A percentile compares a stretch with the other conserved stretches of the same genome.
These are phyloP conservation scores for Catocala fraxini DNA, from an alignment of 2,888 invertebrate genomes.

Conservation along the genomic window DNA sequence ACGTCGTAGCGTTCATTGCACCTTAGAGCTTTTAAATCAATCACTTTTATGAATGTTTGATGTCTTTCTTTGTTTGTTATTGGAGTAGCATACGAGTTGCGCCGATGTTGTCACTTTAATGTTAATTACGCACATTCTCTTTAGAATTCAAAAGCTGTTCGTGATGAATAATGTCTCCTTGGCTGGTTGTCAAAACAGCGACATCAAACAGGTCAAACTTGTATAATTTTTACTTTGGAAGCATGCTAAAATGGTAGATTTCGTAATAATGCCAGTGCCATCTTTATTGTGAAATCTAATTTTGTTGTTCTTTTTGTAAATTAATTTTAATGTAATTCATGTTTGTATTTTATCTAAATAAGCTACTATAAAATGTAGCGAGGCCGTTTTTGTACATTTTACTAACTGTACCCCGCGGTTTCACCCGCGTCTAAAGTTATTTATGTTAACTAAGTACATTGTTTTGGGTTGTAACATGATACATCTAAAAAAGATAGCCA, in stretches of 20 bases:
- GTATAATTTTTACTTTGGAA: conserved; percentile 6
- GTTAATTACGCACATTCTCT: conserved; percentile 12
- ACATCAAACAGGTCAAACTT: conserved; percentile 20
- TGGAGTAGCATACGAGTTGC: conserved; percentile 13
- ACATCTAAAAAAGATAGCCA: too few relatives aligned
- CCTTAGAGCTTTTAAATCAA: conserved; percentile 42
- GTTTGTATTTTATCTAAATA: too few relatives aligned
- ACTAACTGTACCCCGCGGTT: too few relatives aligned
- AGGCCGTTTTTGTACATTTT: too few relatives aligned
- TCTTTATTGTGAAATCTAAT: not conserved
- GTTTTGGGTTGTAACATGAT: too few relatives aligned
- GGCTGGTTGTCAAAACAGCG: conserved; percentile 40
- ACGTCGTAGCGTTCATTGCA: conserved; percentile 52
- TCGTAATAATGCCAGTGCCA: not conserved
- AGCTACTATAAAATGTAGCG: too few relatives aligned
- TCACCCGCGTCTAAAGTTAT: too few relatives aligned
- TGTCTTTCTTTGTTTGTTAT: conserved; percentile 20
- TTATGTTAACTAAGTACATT: too few relatives aligned
- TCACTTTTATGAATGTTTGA: conserved; percentile 18
- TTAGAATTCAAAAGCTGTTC: conserved; percentile 27
- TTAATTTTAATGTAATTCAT: too few relatives aligned
- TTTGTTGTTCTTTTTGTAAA: not conserved
- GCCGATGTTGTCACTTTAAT: conserved; percentile 23
- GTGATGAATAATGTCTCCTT: conserved; percentile 25
- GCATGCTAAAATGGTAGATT: not conserved